Percentiles rank a stretch among this genome's conserved stretches.
Evolutionary conservation across 64 coral and sea anemone genomes (phyloP).

Genomic region (Actinia tenebrosa): DNA sequence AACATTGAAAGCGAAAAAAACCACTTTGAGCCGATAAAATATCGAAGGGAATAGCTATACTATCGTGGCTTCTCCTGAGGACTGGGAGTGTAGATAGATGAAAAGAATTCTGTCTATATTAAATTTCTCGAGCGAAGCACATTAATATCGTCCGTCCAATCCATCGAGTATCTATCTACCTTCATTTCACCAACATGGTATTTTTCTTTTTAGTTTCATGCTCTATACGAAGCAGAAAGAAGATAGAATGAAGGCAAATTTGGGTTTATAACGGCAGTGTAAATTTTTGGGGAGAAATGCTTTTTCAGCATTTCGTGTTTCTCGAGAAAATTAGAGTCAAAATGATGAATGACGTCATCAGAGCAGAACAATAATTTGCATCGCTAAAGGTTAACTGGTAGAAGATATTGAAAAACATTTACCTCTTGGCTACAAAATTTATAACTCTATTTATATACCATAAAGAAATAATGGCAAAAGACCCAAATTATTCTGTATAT

Average conservation of each 20-base stretch:
- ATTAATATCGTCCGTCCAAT: background rate
- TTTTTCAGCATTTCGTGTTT: conserved; percentile 1
- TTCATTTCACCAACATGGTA: background rate
- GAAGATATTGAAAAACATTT: background rate
- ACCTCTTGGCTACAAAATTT: background rate
- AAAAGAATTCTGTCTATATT: background rate
- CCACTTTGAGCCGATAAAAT: background rate
- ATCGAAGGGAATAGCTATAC: background rate
- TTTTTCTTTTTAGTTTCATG: background rate
- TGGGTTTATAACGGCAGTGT: background rate
- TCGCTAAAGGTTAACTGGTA: background rate
- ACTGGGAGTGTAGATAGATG: background rate
- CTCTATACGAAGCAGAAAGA: background rate
- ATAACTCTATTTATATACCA: conserved; percentile 9
- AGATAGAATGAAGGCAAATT: background rate
- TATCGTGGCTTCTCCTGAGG: background rate
- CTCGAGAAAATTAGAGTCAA: background rate
- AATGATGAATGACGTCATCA: conserved; percentile 2
- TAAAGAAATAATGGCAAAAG: background rate
- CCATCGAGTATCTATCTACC: background rate
- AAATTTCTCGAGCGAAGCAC: background rate
- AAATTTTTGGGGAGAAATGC: background rate
- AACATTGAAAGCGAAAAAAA: background rate
- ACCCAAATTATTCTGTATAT: conserved; percentile 4
- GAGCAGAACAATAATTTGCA: background rate